Base-by-base conservation (phyloP, 2,797 vertebrate species). In the Rhincodon typus region DNA sequence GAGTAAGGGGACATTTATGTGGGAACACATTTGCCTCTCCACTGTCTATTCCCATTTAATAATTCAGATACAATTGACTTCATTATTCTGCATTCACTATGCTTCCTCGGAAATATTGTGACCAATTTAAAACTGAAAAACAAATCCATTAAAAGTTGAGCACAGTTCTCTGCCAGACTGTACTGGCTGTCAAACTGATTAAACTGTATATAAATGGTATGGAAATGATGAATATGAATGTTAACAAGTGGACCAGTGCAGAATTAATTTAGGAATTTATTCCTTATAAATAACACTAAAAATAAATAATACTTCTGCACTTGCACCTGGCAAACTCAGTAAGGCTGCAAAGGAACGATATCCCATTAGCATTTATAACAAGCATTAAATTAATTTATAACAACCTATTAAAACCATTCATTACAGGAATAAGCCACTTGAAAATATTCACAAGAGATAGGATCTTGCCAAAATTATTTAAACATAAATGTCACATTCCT, bases 261-360 rank as follows among this genome's bases (percentile, higher is more conserved):
- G 87, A 66, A 91, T 91, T 91, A 30, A 66, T 91, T 66, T 66
- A 91, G 30, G 88, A 91, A 62, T 91, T 66, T 91, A 91, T n/a
- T 91, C 53, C 13, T 30, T 53, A 7, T 34, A 91, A 91, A 66
- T 62, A 34, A 53, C 88, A 57, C 87, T 34, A 34, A 90, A 91
- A 66, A 91, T 74, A 23, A 66, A 91, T 25, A 84, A 66, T 66
- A 91, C 53, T 1, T 30, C 25, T 13, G 87, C 15, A 91, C 12
- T 66, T 66, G 27, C 21, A 21, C 13, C 30, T 7, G 87, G 53
- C 27, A 90, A 53, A 57, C 30, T 17, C 88, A 90, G 62, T 66
- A 62, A n/a, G 17, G 88, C 53, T 62, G 53, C 27, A 91, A 66
- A 91, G 53, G 57, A 84, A 84, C 46, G 42, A 84, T 46, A 84